A percentile compares a stretch with the other conserved stretches of the same genome.
These are phyloP conservation scores for Asbolus verrucosus DNA, from an alignment of 1,140 invertebrate genomes.

Conservation along the genomic window DNA sequence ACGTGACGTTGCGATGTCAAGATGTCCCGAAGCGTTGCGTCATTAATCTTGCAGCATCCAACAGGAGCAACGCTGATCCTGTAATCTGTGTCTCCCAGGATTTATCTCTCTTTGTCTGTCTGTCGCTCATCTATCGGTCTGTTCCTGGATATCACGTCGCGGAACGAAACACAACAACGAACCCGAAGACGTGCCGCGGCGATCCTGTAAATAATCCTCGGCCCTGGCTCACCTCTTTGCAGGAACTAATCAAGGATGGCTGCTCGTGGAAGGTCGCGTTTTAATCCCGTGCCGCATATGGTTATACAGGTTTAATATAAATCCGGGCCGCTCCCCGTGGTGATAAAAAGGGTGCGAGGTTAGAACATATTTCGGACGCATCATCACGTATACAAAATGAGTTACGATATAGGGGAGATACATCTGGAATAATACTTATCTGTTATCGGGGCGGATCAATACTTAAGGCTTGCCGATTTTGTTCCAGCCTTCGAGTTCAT, in stretches of 20 bases:
- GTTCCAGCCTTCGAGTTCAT: not conserved
- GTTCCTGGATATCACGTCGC: constrained; percentile 30
- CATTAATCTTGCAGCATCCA: constrained; percentile 61
- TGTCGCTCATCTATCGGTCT: constrained; percentile 50
- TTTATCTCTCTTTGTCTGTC: constrained; percentile 63
- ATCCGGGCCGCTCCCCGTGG: constrained; percentile 3
- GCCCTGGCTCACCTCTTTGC: no score
- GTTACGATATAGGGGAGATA: constrained; percentile 18
- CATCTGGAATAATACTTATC: constrained; percentile 28
- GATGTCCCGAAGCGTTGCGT: constrained; percentile 58
- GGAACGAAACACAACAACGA: constrained; percentile 33
- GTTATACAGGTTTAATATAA: constrained; percentile 14
- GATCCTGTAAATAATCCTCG: not conserved
- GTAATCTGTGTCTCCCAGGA: constrained; percentile 62
- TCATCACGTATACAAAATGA: constrained; percentile 27
- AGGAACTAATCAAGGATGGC: constrained; percentile 7
- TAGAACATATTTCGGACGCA: constrained; percentile 29
- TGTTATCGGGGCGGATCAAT: constrained; percentile 1
- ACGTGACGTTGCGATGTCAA: constrained; percentile 59
- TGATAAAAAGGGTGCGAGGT: not conserved
- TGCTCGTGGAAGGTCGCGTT: not conserved
- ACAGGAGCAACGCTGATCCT: constrained; percentile 58
- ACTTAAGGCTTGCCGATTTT: not conserved
- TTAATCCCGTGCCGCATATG: constrained; percentile 24
- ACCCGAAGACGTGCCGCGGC: constrained; percentile 11